Conservation (phyloP, 1,140 invertebrate species). For the Pemphigus obesinymphae region DNA sequence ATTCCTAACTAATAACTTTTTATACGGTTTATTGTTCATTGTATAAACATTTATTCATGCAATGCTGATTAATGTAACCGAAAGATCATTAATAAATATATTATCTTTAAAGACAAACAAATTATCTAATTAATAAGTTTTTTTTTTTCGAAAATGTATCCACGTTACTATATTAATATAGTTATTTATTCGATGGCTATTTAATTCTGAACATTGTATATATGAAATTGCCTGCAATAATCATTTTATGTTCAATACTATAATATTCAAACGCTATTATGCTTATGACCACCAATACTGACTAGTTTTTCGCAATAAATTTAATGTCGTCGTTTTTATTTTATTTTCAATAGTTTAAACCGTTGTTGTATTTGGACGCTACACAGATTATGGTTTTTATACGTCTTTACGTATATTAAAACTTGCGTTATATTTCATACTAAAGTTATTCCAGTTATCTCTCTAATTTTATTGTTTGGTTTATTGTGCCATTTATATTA, state of each 20-base stretch:
- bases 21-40: too few relatives aligned
- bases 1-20: too few relatives aligned
- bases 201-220: too few relatives aligned
- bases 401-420: not conserved
- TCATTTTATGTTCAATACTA: not conserved
- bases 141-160: too few relatives aligned
- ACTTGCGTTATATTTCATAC: not conserved
- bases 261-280: not conserved
- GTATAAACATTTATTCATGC: too few relatives aligned
- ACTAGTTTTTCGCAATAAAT: not conserved
- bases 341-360: not conserved
- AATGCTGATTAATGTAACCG: too few relatives aligned
- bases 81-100: too few relatives aligned
- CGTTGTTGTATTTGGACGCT: not conserved
- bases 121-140: too few relatives aligned
- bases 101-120: too few relatives aligned
- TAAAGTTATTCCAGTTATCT: not conserved
- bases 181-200: too few relatives aligned
- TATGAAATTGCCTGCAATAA: not conserved
- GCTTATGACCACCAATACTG: not conserved
- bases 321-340: not conserved
- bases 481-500: not conserved
- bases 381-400: not conserved
- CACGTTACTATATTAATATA: too few relatives aligned
- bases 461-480: constrained; percentile 3